These are phyloP conservation scores for Amiota minor DNA, from an alignment of 2,888 invertebrate genomes.

Conservation along the genomic window DNA sequence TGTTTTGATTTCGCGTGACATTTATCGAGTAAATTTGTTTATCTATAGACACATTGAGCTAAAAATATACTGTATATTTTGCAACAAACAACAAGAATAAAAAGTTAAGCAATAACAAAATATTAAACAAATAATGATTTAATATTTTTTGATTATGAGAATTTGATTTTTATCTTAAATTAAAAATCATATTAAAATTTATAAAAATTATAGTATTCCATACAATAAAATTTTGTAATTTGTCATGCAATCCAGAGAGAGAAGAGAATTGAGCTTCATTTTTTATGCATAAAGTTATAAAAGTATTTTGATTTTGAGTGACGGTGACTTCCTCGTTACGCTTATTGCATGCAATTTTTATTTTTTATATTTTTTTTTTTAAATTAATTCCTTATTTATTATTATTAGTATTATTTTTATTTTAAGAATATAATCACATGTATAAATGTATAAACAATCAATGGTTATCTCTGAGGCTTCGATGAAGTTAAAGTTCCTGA, in stretches of 20 bases:
- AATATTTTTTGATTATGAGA: constrained; percentile 14
- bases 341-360: constrained; percentile 48
- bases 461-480: not conserved
- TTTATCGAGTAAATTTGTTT: constrained; percentile 17
- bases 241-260: constrained; percentile 46
- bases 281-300: constrained; percentile 42
- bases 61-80: not conserved
- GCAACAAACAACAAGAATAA: not conserved
- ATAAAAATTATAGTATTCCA: not conserved
- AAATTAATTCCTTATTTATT: constrained; percentile 30
- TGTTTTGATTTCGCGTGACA: constrained; percentile 6
- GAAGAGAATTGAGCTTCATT: constrained; percentile 30
- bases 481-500: not conserved
- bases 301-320: constrained; percentile 14
- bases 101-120: constrained; percentile 43
- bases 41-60: constrained; percentile 31
- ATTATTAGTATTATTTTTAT: constrained; percentile 37
- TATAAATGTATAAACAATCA: not conserved
- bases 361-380: constrained; percentile 27
- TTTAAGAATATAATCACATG: constrained; percentile 31
- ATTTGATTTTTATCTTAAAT: not conserved
- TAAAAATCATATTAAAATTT: constrained; percentile 5
- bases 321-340: constrained; percentile 56
- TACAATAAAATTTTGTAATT: no score
- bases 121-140: constrained; percentile 12